These are phyloP conservation scores for Cataglyphis cursor DNA, from an alignment of 2,888 invertebrate genomes.

Conservation along the genomic window DNA sequence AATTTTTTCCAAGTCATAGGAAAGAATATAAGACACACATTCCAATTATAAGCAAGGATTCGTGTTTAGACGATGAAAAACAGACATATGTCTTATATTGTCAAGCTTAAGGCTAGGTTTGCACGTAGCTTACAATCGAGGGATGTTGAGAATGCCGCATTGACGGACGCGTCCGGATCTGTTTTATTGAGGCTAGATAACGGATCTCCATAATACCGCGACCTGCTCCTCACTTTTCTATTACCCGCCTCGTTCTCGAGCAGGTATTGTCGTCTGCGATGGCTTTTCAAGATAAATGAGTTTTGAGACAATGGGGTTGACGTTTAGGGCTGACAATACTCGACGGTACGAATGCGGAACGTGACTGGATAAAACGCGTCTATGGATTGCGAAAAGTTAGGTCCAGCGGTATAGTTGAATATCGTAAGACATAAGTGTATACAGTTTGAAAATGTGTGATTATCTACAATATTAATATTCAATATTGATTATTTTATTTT, in stretches of 20 bases:
- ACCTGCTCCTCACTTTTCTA: constrained; percentile 60
- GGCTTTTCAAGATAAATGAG: constrained; percentile 73
- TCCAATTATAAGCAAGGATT: background rate
- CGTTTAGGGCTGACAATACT: constrained; percentile 66
- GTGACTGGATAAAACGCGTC: constrained; percentile 51
- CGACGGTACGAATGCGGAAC: constrained; percentile 30
- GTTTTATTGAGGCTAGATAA: constrained; percentile 54
- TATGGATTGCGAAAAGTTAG: constrained; percentile 49
- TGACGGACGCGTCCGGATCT: constrained; percentile 61
- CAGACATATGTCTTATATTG: constrained; percentile 2
- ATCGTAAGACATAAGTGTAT: constrained; percentile 23
- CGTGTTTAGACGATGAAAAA: constrained; percentile 5
- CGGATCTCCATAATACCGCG: constrained; percentile 55
- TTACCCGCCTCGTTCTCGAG: constrained; percentile 65
- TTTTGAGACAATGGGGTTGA: constrained; percentile 72
- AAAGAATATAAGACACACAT: background rate
- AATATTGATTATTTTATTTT: background rate
- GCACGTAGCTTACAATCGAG: constrained; percentile 26
- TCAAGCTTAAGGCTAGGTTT: constrained; percentile 3
- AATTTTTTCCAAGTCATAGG: background rate
- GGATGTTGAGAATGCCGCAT: constrained; percentile 57
- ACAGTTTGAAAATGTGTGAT: background rate
- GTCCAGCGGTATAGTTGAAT: constrained; percentile 26
- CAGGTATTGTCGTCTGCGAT: constrained; percentile 68
- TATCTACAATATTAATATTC: background rate